Conservation (phyloP, 2,888 invertebrate genomes). For the Mesoligia furuncula region DNA sequence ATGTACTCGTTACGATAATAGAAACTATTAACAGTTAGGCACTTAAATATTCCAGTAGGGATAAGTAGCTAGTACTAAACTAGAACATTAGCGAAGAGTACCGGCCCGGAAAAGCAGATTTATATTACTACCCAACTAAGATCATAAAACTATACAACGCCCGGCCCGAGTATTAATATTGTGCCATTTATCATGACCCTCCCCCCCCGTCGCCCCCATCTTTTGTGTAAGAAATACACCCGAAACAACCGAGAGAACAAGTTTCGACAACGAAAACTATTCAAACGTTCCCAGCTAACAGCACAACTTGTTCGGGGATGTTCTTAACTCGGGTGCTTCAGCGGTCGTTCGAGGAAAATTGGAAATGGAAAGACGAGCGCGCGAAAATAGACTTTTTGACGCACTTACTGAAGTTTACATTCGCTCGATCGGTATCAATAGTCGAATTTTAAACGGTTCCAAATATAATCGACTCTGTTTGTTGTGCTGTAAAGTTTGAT, state of each 20-base stretch:
- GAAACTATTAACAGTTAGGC: slow-evolving; percentile 61
- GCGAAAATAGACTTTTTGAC: slow-evolving; percentile 72
- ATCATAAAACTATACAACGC: slow-evolving; percentile 89
- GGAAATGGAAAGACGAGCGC: slow-evolving; percentile 76
- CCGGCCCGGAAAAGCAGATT: slow-evolving; percentile 87
- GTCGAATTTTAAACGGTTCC: slow-evolving; percentile 61
- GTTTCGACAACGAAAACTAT: slow-evolving; percentile 87
- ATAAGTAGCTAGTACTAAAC: slow-evolving; percentile 70
- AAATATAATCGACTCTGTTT: slow-evolving; percentile 73
- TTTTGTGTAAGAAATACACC: slow-evolving; percentile 89
- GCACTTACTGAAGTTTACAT: slow-evolving; percentile 68
- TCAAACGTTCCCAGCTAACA: slow-evolving; percentile 87
- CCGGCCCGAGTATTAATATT: slow-evolving; percentile 87
- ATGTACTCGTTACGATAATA: slow-evolving; percentile 59
- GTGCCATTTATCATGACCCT: slow-evolving; percentile 88
- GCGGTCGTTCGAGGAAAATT: slow-evolving; percentile 88
- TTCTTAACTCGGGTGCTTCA: slow-evolving; percentile 89
- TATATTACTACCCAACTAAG: slow-evolving; percentile 89
- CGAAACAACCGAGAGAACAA: slow-evolving; percentile 85
- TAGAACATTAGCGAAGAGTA: slow-evolving; percentile 76
- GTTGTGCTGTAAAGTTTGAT: slow-evolving; percentile 74
- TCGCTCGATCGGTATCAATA: slow-evolving; percentile 71
- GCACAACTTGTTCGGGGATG: slow-evolving; percentile 87
- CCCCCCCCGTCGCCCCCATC: slow-evolving; percentile 78
- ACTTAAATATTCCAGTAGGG: slow-evolving; percentile 62